Evolutionary conservation across 2,797 vertebrate species (phyloP), one percentile per base, ranked within the genome.

Genomic region (Tapirus indicus): DNA sequence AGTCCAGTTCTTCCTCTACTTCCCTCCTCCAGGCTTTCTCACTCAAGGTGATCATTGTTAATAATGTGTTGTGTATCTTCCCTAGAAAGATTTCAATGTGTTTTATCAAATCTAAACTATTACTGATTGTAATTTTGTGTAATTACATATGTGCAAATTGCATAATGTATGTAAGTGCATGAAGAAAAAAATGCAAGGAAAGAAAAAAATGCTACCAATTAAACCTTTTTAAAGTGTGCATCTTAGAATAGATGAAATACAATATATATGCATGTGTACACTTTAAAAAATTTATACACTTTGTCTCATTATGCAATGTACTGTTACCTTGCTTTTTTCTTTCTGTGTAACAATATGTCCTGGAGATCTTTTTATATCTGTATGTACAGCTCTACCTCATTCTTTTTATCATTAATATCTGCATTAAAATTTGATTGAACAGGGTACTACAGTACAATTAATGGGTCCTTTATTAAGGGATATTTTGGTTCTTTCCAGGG

Each of bases 81-180:
- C 29, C 56, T 60, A 35, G 75, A 78, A 69, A 74, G 6, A n/a
- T 78, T 87, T 88, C 87, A 66, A 66, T 79, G 20, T 32, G 35
- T 75, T 87, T 91, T 92, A 89, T 85, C 7, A 88, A 92, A 49
- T 74, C 47, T 72, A 88, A 96, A 69, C 74, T 74, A 64, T 92
- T 89, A 94, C 9, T 35, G 25, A 86, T 77, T 71, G 14, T 52
- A 83, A 47, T 88, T 56, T 54, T 92, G 86, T 84, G 18, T 21
- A 64, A 4, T 86, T 60, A 89, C 27, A 68, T 68, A 89, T 38
- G 58, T 79, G 27, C 7, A 87, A 87, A 83, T 87, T 49, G 52
- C 32, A 32, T 62, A 71, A n/a, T 86, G 16, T 77, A 41, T 54
- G 5, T 93, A 86, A 93, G 4, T 77, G 18, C 86, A 14, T 82